These are phyloP conservation scores for Ariolimax columbianus DNA, from an alignment of 2,888 invertebrate genomes.

Conservation along the genomic window DNA sequence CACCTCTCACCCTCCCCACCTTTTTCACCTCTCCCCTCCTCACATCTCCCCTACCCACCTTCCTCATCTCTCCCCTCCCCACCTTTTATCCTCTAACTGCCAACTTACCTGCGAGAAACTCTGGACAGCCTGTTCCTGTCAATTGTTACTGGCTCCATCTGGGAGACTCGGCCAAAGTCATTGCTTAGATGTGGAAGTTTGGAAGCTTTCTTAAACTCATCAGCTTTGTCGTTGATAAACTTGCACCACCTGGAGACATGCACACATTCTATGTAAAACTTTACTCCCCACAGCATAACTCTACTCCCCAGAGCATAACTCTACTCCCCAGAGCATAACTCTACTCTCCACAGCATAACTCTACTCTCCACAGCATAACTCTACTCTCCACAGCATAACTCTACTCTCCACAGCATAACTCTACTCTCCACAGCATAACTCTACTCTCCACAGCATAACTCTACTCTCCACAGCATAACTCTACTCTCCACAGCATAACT, in stretches of 20 bases:
- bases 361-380: too few relatives aligned
- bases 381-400: too few relatives aligned
- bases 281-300: neutral
- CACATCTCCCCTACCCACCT: too few relatives aligned
- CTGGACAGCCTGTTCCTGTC: slow-evolving; percentile 29
- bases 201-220: slow-evolving; percentile 58
- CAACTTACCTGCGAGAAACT: slow-evolving; percentile 34
- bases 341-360: neutral
- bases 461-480: too few relatives aligned
- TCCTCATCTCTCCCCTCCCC: too few relatives aligned
- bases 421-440: too few relatives aligned
- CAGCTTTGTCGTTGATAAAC: slow-evolving; percentile 69
- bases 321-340: neutral
- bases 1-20: too few relatives aligned
- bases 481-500: too few relatives aligned
- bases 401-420: too few relatives aligned
- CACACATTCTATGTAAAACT: neutral
- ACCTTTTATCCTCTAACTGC: too few relatives aligned
- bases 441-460: too few relatives aligned
- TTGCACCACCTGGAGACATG: slow-evolving; percentile 67
- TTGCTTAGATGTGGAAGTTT: slow-evolving; percentile 1
- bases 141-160: slow-evolving; percentile 37
- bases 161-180: slow-evolving; percentile 11
- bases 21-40: too few relatives aligned
- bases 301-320: neutral